Evolutionary conservation across 2,113 vertebrate genomes (phyloP), one percentile per base, ranked within the genome.

Genomic region (Abramis brama): DNA sequence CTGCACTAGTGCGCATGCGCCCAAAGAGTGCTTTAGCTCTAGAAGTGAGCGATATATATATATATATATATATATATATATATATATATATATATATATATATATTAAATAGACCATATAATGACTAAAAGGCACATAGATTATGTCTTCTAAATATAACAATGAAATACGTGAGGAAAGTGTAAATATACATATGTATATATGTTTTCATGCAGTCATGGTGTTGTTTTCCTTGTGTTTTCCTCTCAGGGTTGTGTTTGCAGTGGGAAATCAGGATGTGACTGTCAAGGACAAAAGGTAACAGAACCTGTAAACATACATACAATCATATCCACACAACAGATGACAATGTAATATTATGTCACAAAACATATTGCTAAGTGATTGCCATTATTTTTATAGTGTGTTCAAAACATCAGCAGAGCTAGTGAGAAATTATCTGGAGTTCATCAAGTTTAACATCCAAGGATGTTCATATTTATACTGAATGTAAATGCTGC

Each of bases 201-300:
- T 4, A 33, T 33, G 47, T 30, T 27, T 36, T 55, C 19, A 36
- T 23, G 5, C 25, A 21, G 23, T 64, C 23, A 64, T 43, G n/a
- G 5, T 82, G 27, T 82, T 52, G 7, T 85, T 15, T 71, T 82
- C 4, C 45, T 85, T 71, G 66, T 81, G 33, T 81, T 73, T n/a
- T 50, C 76, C 36, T 66, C 30, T 6, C 80, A 92, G 92, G 84
- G 1, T 9, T 92, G 90, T 83, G 12, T 23, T 19, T 88, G 85
- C 74, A 62, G 76, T 2, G 90, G 89, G 57, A 93, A 87, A 83
- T 89, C 92, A n/a, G 57, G 74, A 8, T 95, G 95, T 82, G 87
- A 93, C 89, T 95, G 95, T 60, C 89, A 93, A 1, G 33, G 95
- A 43, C 90, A 92, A 33, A 94, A 90, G 93, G 95, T 96, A 89